Evolutionary conservation across 2,113 vertebrate species (phyloP), one percentile per base, ranked within the genome.

Genomic region (Lipophrys pholis): DNA sequence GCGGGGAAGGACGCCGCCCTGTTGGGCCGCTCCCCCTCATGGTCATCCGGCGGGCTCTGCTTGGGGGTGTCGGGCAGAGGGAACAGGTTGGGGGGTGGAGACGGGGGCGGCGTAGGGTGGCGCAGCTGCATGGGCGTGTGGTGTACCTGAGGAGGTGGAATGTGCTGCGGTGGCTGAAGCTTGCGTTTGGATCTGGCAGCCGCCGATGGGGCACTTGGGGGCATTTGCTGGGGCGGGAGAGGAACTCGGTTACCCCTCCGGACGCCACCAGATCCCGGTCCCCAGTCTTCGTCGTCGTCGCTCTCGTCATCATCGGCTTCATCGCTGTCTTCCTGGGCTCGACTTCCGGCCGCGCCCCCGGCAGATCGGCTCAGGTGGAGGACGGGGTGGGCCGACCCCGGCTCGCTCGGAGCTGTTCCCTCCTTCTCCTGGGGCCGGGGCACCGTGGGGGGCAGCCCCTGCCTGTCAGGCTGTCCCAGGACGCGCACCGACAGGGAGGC

Each of bases 11-110:
- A 15, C 0, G 1, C 74, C 48, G 6, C 41, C 4, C 70, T 79
- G 21, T 64, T 60, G 6, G 61, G 69, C 6, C 56, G 78, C 11
- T 78, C 87, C 51, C 65, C 76, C n/a, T 89, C 90, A 3, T 87
- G 86, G 10, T 94, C 76, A 0, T 92, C 91, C 3, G 90, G 93
- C 3, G 94, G 94, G 63, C 94, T 95, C 79, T 95, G 94, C 81
- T 94, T 95, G 58, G 94, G 94, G 71, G 94, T 95, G 82, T 95
- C 94, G 0, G 94, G 94, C 5, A 95, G 74, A 7, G 91, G 92
- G 65, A 94, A 95, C 51, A 93, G 88, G 51, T 94, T 88, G 3
- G 92, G 93, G 0, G 93, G 93, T 8, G 93, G 94, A 38, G 94
- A 94, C 5, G 93, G 93, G 14, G 94, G 93, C 51, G 94, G 94